These are phyloP conservation scores for Drosophila barbarae DNA, from an alignment of 2,888 invertebrate genomes.

Conservation along the genomic window DNA sequence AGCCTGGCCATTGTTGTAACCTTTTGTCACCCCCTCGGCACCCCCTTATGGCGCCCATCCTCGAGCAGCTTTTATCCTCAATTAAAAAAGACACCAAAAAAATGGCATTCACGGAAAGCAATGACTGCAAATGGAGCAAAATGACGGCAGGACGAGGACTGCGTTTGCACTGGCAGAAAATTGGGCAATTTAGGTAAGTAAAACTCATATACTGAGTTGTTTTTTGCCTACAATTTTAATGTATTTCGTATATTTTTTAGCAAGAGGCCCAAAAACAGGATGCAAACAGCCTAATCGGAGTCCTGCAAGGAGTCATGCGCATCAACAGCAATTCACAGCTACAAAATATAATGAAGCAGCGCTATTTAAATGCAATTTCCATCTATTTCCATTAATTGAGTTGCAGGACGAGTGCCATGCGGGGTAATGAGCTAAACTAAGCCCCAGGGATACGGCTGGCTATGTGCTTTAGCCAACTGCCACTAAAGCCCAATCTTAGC, in stretches of 20 bases:
- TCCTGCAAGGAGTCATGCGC: slow-evolving; percentile 13
- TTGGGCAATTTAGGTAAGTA: neutral
- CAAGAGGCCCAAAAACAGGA: neutral
- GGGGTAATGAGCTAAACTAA: slow-evolving; percentile 43
- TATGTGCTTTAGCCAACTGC: slow-evolving; percentile 29
- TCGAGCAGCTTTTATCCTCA: slow-evolving; percentile 33
- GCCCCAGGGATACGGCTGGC: slow-evolving; percentile 16
- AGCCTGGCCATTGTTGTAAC: neutral
- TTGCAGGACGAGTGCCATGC: slow-evolving; percentile 45
- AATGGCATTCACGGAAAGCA: slow-evolving; percentile 7
- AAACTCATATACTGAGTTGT: neutral
- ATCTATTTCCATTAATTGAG: slow-evolving; percentile 67
- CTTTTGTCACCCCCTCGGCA: neutral
- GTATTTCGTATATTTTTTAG: neutral
- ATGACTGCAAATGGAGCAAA: slow-evolving; percentile 33
- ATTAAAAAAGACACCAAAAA: slow-evolving; percentile 28
- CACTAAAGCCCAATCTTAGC: slow-evolving; percentile 41
- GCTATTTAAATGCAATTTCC: slow-evolving; percentile 63
- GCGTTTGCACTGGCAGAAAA: neutral
- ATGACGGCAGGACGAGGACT: neutral
- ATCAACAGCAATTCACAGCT: neutral
- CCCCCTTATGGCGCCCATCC: neutral
- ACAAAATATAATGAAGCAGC: neutral
- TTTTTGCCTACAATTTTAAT: neutral
- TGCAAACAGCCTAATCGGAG: neutral